Base-by-base conservation (phyloP, 1,140 invertebrate species). In the Mactra quadrangularis region DNA sequence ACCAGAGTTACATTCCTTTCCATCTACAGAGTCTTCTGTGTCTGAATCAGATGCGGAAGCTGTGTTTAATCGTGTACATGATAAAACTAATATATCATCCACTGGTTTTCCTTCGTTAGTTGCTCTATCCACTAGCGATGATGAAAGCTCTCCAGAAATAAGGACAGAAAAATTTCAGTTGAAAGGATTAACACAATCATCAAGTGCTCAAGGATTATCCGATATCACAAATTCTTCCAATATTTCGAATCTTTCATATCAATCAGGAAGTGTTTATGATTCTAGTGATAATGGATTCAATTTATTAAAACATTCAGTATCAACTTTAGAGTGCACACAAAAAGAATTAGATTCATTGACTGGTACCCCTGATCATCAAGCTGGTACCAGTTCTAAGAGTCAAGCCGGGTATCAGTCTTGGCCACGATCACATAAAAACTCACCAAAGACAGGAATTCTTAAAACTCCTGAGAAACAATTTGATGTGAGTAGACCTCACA, bases 11-110 rank as follows among this genome's bases (percentile, higher is more conserved):
- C 66, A 79, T 15, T 71, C 68, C 22, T 55, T 81, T 19, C 68
- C 76, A 33, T 77, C 72, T 31, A 74, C 83, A 11, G 90, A 90
- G 17, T 88, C 84, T 0, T 89, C 88, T 7, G 75, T 86, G 4
- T 89, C 87, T 27, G 89, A 90, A 60, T 89, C 90, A n/a, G 90
- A 91, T 68, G 88, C 90, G 22, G 90, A 91, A 50, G 82, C 71
- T 33, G 83, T 90, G 55, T 89, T 84, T 70, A 77, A 83, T 47
- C 83, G 90, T 31, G 55, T 92, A 29, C 86, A 87, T 52, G 72
- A 72, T 17, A 90, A 89, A 72, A 90, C 89, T 0, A 64, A 55
- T 15, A 84, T 90, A 55, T 87, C 88, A 19, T 66, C 79, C 1
- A 85, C 71, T 11, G 75, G 82, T 1, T 87, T 84, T 70, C 89